Conservation (phyloP, 2,888 invertebrate species). For the Acrobasis consociella region DNA sequence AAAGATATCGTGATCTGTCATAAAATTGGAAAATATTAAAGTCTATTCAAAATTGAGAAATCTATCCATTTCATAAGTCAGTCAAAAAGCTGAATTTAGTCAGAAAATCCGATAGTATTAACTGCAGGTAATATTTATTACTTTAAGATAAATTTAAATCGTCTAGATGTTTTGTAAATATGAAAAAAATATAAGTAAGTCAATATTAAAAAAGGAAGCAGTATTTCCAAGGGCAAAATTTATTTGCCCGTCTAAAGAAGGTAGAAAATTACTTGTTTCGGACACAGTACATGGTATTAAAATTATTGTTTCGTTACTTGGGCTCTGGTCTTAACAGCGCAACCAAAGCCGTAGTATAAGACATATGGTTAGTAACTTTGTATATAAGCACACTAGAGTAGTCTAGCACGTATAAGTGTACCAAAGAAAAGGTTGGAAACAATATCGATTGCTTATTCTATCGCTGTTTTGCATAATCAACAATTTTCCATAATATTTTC, state of each 20-base stretch:
- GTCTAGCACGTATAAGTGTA: slow-evolving; percentile 11
- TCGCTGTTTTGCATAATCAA: neutral
- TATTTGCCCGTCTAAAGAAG: neutral
- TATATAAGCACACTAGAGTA: slow-evolving; percentile 26
- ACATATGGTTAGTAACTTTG: slow-evolving; percentile 11
- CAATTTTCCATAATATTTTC: neutral
- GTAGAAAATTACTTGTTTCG: neutral
- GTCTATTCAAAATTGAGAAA: no score
- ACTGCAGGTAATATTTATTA: neutral
- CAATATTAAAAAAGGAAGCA: neutral
- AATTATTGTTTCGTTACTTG: slow-evolving; percentile 2
- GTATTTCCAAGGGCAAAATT: neutral
- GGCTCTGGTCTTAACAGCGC: slow-evolving; percentile 17
- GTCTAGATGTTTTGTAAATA: slow-evolving; percentile 7
- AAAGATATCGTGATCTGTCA: no score
- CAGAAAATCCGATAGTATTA: neutral
- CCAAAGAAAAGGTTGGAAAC: slow-evolving; percentile 13
- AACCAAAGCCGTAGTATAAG: slow-evolving; percentile 14
- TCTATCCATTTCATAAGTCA: no score
- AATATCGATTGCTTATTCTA: neutral
- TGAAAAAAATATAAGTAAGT: neutral
- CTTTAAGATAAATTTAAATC: neutral
- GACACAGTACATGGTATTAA: slow-evolving; percentile 5
- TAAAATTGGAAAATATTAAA: no score
- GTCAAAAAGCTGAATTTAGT: neutral